Conservation (phyloP, 2,113 vertebrate genomes). For the Chlorocebus sabaeus region DNA sequence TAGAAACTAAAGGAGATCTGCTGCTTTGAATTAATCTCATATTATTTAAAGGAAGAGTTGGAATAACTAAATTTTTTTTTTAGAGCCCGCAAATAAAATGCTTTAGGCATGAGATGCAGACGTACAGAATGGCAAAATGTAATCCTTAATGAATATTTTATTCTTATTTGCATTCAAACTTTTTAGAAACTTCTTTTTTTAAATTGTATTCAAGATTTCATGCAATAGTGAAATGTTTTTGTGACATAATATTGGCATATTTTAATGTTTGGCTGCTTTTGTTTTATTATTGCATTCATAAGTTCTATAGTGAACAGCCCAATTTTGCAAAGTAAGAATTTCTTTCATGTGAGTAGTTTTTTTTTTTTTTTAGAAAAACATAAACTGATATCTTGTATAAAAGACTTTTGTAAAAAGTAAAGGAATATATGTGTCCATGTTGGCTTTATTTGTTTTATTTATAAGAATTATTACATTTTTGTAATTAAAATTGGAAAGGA, state of each 20-base stretch:
- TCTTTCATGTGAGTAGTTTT: neutral
- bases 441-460: neutral
- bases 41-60: neutral
- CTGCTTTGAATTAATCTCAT: neutral
- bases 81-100: neutral
- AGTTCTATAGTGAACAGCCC: neutral
- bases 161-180: slow-evolving; percentile 18
- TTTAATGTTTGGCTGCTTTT: neutral
- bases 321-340: neutral
- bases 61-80: neutral
- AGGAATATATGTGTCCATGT: neutral
- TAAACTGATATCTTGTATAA: neutral
- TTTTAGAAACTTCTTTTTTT: neutral
- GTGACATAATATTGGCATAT: neutral
- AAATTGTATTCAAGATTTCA: neutral
- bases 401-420: neutral
- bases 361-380: neutral
- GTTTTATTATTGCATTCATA: neutral
- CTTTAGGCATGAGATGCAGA: neutral
- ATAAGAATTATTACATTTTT: slow-evolving; percentile 30
- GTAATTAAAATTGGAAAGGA: neutral
- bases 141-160: neutral
- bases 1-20: neutral
- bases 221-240: neutral
- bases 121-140: neutral